Conservation (phyloP, 2,888 invertebrate genomes). For the Podabrus alpinus region DNA sequence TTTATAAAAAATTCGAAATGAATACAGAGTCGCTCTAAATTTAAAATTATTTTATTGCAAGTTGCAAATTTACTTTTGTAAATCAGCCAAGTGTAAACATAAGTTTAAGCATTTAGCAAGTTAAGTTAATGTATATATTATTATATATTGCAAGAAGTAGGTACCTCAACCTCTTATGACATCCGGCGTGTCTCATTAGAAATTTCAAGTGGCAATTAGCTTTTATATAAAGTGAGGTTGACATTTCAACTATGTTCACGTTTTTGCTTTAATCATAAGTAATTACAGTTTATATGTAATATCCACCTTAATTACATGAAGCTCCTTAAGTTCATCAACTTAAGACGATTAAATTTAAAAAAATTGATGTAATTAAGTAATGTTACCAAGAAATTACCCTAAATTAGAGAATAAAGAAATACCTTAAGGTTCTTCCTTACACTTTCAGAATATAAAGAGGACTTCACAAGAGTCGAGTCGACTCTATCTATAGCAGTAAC, state of each 20-base stretch:
- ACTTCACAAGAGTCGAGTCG: no score
- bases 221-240: conserved; percentile 52
- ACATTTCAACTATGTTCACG: conserved; percentile 20
- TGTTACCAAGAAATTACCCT: background rate
- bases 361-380: background rate
- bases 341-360: background rate
- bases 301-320: background rate
- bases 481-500: no score
- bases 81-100: conserved; percentile 39
- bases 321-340: background rate
- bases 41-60: conserved; percentile 18
- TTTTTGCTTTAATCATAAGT: background rate
- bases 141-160: conserved; percentile 28
- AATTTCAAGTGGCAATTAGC: conserved; percentile 56
- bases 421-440: no score
- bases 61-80: conserved; percentile 36
- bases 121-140: conserved; percentile 12
- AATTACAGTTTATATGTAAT: background rate
- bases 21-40: background rate
- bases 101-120: conserved; percentile 34
- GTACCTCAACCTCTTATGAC: conserved; percentile 34
- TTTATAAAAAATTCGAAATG: background rate
- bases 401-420: background rate
- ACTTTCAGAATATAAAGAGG: no score
- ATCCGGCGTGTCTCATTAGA: conserved; percentile 53